These are phyloP conservation scores for Rallus crepitans DNA, from an alignment of 2,797 vertebrate genomes.

Conservation along the genomic window DNA sequence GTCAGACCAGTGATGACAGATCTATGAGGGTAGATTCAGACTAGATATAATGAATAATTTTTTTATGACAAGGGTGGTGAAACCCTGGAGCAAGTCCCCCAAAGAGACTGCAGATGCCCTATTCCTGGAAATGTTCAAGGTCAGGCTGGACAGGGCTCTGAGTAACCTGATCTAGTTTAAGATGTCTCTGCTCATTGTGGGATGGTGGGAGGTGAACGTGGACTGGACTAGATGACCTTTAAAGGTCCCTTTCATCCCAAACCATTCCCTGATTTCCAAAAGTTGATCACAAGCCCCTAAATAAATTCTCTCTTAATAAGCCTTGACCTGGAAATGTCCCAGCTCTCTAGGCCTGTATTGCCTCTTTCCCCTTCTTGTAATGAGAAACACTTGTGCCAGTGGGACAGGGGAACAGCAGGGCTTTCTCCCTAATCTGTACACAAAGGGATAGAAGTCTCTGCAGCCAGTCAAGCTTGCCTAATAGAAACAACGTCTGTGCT, in stretches of 20 bases:
- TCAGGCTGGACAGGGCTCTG: accelerated
- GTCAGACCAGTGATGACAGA: not conserved
- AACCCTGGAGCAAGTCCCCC: not conserved
- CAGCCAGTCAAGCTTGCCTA: not conserved
- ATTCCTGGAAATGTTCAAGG: not conserved
- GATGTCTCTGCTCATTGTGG: not conserved
- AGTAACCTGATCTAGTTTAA: not conserved
- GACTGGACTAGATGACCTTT: not conserved
- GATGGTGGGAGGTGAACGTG: too few species aligned
- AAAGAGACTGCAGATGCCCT: not conserved
- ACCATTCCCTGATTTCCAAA: not conserved
- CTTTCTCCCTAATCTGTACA: not conserved
- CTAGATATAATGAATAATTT: not conserved
- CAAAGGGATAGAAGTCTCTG: not conserved
- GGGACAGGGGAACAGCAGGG: not conserved
- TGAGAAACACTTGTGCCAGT: not conserved
- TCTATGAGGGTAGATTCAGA: not conserved
- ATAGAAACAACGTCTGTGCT: not conserved
- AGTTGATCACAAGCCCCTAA: not conserved
- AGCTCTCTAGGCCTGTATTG: not conserved
- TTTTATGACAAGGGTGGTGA: not conserved
- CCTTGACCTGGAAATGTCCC: not conserved
- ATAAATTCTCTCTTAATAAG: not conserved
- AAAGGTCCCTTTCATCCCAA: not conserved
- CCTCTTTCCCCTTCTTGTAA: not conserved